Evolutionary conservation across 2,113 vertebrate species (phyloP), one percentile per base, ranked within the genome.

Genomic region (Chiloscyllium plagiosum): DNA sequence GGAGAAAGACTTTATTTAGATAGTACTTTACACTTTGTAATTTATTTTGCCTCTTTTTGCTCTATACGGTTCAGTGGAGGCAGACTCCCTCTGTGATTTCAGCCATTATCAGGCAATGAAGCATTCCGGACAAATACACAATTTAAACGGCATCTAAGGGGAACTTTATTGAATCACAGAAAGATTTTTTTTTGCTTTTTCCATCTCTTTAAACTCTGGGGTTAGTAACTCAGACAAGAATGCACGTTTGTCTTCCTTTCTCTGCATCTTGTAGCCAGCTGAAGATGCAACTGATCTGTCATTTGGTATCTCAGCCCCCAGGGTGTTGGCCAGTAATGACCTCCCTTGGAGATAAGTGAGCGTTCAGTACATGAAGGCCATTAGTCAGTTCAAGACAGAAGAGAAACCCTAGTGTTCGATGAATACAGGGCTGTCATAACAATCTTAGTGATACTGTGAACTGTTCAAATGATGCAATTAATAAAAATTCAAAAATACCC

Each of bases 171-270:
- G 22, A 95, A 52, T 17, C 72, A 24, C 69, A 95, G 22, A 72
- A 29, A 70, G 94, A 95, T 29, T 12, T 29, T 50, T 95, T 95
- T 42, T 52, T 50, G 72, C 66, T n/a, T 42, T 52, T 76, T 76
- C 42, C 94, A 47, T 72, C 47, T 2, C 68, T 95, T 76, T 33
- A 72, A 69, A 96, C 68, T 89, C 68, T 96, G 95, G 92, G 95
- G 20, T 94, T 69, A 94, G 12, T 70, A 96, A 96, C 96, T 96
- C 1, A 96, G 96, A 78, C 78, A 96, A 78, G 96, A 97, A 96
- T 12, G 56, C 10, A 12, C 96, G 37, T 94, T 96, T 96, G 47
- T 42, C 50, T 29, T 96, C 80, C 5, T 70, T n/a, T 97, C 96
- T 96, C 72, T 50, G 83, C 66, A 96, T 95, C 66, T 95, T 92